Evolutionary conservation across 2,797 vertebrate genomes (phyloP), one percentile per base, ranked within the genome.

Genomic region (Lacerta agilis): DNA sequence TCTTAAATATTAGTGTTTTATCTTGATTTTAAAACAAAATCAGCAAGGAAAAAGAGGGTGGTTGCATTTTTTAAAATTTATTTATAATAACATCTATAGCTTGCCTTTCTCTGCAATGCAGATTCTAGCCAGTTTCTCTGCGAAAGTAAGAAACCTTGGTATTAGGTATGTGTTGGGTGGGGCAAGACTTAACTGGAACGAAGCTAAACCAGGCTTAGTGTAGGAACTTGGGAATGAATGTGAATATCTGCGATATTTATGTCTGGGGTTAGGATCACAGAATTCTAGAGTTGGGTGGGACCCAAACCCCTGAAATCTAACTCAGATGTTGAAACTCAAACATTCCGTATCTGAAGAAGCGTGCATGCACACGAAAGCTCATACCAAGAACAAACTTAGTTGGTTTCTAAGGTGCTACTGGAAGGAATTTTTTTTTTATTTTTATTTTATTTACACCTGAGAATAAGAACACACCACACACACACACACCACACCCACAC

Each of bases 1-100:
- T 95, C 91, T 67, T 15, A 86, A 92, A 73, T 4, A 7, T 1
- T 7, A 90, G 85, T 90, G 90, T 93, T 94, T 91, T 86, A 86
- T 94, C 89, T 88, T 76, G 61, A 88, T 91, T 83, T 91, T 49
- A 8, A 38, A 20, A 38, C 17, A 15, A 79, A 76, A 66, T 49
- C 20, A 86, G 81, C 36, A 66, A n/a, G 77, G 29, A 93, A 93
- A 38, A 86, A 85, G 0, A 66, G 61, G 79, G 58, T n/a, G 23
- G 6, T 17, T 80, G 27, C 25, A 64, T 86, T 79, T 86, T 41
- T 33, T 73, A 33, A 33, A 33, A 73, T 73, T 3, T 43, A 36
- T 64, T 64, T 61, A 49, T 67, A 43, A 82, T 66, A 82, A 18
- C 9, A 45, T 69, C 9, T 69, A 64, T 33, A 18, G 5, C n/a